Base-by-base conservation (phyloP, 2,888 invertebrate species). In the Caenorhabditis panamensis region DNA sequence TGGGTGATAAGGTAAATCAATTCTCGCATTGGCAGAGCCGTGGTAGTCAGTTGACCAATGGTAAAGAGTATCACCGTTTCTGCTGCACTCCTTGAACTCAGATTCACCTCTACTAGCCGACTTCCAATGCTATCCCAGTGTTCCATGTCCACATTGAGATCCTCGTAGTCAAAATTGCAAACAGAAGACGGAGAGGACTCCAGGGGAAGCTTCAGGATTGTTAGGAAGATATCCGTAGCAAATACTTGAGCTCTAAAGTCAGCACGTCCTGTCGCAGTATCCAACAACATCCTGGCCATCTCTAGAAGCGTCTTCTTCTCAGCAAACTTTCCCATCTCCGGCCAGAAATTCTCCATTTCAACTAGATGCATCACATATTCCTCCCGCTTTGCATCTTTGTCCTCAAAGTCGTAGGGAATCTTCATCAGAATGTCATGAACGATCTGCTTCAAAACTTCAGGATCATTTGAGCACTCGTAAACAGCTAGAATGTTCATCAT, bases 401-500 rank as follows among this genome's bases (percentile, higher is more conserved):
- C 51, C 18, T 53, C 59, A 16, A 75, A 28, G 51, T 75, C 53
- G n/a, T 59, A 31, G 9, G 66, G 51, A 56, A 75, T 66, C n/a
- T 41, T 51, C n/a, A 66, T 26, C 8, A 75, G 26, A 2, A 58
- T 18, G n/a, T 13, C 1, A 8, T 61, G 36, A 0, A 66, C 20
- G 0, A 66, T 66, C 8, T 9, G 6, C 16, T 66, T 58, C 3
- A 16, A n/a, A 6, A 54, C 63, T 1, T 47, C 37, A 2, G 1
- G 11, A 18, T 61, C 59, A 20, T 53, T 41, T 6, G 61, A 59
- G 37, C 31, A 13, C 13, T 31, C 13, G 2, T 56, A 13, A 4
- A 72, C n/a, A 8, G 20, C 18, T 2, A 63, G 31, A 11, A 63
- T 63, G 20, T 36, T 56, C 8, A 59, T 47, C n/a, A 75, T 75